Percentiles rank a stretch among this genome's conserved stretches.
phyloP scores from a whole-genome alignment of 2,797 vertebrate species.

The Corythornis leucogaster region DNA sequence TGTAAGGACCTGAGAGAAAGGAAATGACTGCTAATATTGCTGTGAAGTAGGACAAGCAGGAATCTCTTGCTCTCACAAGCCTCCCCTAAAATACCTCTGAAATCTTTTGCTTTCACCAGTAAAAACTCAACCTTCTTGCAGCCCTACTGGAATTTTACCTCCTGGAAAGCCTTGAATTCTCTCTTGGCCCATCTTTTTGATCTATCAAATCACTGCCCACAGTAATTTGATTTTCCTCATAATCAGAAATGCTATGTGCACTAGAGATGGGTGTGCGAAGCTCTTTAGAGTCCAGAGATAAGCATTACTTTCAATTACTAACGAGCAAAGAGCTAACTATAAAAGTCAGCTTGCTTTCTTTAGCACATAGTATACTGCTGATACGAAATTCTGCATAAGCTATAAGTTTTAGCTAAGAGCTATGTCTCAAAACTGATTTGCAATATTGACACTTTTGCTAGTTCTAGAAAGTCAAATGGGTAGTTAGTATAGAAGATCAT shows the following conservation, averaged over 20 bases:
- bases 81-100: background rate
- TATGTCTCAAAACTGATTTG: background rate
- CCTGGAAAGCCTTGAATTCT: background rate
- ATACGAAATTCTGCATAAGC: background rate
- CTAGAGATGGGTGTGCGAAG: background rate
- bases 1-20: background rate
- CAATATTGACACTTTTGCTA: background rate
- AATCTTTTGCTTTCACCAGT: background rate
- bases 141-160: background rate
- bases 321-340: background rate
- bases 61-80: background rate
- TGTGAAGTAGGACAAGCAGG: background rate
- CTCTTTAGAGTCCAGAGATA: background rate
- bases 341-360: background rate
- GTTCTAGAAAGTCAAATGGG: background rate
- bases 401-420: background rate
- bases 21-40: background rate
- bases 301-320: background rate
- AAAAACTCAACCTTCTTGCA: background rate
- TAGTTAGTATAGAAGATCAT: background rate
- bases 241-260: background rate
- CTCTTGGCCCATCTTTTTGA: background rate
- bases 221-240: background rate
- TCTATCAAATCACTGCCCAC: background rate
- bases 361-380: background rate